These are phyloP conservation scores for Sorex maritimensis DNA, from an alignment of 2,797 vertebrate species.

Conservation along the genomic window DNA sequence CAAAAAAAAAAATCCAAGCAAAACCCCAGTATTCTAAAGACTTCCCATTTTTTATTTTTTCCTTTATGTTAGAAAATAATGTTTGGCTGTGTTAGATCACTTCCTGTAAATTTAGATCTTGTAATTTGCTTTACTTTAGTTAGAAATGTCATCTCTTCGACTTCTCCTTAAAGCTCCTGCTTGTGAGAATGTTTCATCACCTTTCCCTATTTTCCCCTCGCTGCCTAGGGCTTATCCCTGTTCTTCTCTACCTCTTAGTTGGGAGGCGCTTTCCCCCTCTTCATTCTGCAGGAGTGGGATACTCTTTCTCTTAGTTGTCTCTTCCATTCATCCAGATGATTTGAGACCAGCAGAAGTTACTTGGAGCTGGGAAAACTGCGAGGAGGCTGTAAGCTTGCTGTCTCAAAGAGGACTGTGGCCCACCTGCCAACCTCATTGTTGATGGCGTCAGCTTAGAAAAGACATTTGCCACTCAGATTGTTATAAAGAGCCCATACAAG, in stretches of 20 bases:
- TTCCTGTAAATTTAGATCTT: constrained; percentile 3
- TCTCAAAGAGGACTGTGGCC: constrained; percentile 32
- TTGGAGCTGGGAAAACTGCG: constrained; percentile 54
- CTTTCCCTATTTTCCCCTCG: not conserved
- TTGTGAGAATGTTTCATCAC: not conserved
- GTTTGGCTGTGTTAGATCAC: constrained; percentile 41
- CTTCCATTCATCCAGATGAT: constrained; percentile 62
- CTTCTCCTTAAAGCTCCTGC: not conserved
- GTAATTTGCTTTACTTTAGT: not conserved
- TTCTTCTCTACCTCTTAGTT: too few relatives aligned
- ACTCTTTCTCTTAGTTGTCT: not conserved
- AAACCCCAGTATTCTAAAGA: not conserved
- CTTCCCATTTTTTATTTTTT: not conserved
- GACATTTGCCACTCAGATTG: constrained; percentile 43
- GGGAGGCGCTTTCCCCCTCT: not conserved
- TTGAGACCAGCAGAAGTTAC: constrained; percentile 67
- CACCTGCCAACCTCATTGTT: constrained; percentile 62
- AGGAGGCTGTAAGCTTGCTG: constrained; percentile 29
- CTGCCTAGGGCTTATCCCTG: not conserved
- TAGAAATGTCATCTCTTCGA: not conserved
- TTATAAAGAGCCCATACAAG: constrained; percentile 21
- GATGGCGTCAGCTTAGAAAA: constrained; percentile 74
- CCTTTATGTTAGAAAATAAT: constrained; percentile 31
- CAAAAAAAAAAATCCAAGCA: not conserved
- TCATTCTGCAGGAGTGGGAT: not conserved